Evolutionary conservation across 2,888 invertebrate species (phyloP).

Genomic region (Trypoxylon attenuatum): DNA sequence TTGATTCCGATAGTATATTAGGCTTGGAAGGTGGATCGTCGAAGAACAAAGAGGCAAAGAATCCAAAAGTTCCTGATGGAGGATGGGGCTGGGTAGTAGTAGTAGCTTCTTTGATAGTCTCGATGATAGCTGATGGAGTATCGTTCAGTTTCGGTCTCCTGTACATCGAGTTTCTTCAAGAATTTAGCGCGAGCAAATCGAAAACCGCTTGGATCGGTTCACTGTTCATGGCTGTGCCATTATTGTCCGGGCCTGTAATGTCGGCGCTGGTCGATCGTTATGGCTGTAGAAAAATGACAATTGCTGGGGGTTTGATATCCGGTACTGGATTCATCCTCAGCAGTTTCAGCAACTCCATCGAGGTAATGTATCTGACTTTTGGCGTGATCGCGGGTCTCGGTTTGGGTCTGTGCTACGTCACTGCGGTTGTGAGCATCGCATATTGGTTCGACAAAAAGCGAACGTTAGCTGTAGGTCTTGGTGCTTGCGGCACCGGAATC

Average conservation of each 20-base stretch:
- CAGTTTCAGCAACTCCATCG: constrained; percentile 82
- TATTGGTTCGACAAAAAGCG: constrained; percentile 94
- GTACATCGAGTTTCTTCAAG: constrained; percentile 87
- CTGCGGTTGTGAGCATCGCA: constrained; percentile 93
- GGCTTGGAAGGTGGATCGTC: constrained; percentile 68
- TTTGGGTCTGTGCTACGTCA: constrained; percentile 89
- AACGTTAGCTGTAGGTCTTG: constrained; percentile 89
- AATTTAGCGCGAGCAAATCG: constrained; percentile 88
- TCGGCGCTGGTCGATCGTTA: constrained; percentile 90
- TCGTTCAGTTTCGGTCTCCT: constrained; percentile 95
- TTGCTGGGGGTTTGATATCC: constrained; percentile 83
- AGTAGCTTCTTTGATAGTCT: constrained; percentile 87
- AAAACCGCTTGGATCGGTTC: constrained; percentile 94
- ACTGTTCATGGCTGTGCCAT: constrained; percentile 91
- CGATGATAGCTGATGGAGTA: constrained; percentile 93
- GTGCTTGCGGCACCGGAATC: constrained; percentile 92
- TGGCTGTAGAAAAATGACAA: constrained; percentile 87
- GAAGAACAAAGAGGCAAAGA: constrained; percentile 37
- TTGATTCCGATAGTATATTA: constrained; percentile 76
- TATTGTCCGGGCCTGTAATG: constrained; percentile 89
- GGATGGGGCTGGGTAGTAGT: constrained; percentile 96
- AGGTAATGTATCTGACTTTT: constrained; percentile 89
- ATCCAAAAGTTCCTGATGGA: constrained; percentile 84
- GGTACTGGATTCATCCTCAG: constrained; percentile 86
- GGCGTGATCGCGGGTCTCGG: constrained; percentile 90